Conservation (phyloP, 2,113 vertebrate genomes). For the rat (Rattus norvegicus) region DNA sequence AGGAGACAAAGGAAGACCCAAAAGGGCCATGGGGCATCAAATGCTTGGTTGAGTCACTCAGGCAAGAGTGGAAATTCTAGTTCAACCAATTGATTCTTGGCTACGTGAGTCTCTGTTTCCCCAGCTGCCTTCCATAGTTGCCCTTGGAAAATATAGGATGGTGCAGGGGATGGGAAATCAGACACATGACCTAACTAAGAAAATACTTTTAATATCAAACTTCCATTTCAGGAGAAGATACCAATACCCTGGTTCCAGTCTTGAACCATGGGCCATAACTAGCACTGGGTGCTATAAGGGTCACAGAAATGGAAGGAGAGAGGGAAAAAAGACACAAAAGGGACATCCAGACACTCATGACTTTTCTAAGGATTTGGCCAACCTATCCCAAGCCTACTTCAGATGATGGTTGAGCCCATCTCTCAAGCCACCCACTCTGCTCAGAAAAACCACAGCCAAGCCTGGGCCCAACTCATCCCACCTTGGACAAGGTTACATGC, state of each 20-base stretch:
- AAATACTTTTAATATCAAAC: not conserved
- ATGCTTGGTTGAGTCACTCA: not conserved
- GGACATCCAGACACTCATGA: not conserved
- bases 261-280: not conserved
- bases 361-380: not conserved
- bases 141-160: not conserved
- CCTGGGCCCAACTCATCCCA: not conserved
- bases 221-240: not conserved
- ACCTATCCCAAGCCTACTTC: not conserved
- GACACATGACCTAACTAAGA: not conserved
- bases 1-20: not conserved
- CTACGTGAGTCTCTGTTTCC: not conserved
- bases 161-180: not conserved
- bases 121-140: not conserved
- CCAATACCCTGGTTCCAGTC: not conserved
- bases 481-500: not conserved
- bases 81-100: not conserved
- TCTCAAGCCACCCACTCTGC: accelerated
- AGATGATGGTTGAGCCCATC: not conserved
- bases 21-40: too few relatives aligned
- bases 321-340: not conserved
- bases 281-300: not conserved
- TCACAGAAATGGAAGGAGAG: not conserved
- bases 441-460: not conserved
- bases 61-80: not conserved